These are phyloP conservation scores for Gopherus flavomarginatus DNA, from an alignment of 2,113 vertebrate species.

Conservation along the genomic window DNA sequence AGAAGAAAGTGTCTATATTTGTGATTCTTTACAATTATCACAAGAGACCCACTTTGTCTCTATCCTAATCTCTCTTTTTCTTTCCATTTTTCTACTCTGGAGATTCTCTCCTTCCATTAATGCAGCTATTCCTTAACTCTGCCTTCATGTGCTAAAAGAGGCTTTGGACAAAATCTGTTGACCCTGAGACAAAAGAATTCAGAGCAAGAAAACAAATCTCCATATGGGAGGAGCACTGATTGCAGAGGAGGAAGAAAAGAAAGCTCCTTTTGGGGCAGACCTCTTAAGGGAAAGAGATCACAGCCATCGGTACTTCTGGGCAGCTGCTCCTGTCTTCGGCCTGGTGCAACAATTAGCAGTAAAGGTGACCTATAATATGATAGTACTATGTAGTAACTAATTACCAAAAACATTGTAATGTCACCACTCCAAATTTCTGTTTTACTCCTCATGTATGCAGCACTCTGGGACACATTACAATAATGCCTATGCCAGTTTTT, in stretches of 20 bases:
- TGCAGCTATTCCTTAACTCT: background rate
- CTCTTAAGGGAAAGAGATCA: background rate
- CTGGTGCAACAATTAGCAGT: no score
- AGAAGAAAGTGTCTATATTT: background rate
- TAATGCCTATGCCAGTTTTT: no score
- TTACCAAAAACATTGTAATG: no score
- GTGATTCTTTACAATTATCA: background rate
- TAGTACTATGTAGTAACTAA: no score
- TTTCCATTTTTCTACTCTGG: background rate
- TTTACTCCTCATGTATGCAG: no score
- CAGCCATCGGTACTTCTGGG: background rate
- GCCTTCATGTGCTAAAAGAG: background rate
- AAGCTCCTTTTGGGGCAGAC: background rate
- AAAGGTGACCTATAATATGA: no score
- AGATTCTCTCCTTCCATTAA: background rate
- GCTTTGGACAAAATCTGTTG: background rate
- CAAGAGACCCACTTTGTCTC: background rate
- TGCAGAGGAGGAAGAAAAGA: background rate
- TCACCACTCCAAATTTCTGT: no score
- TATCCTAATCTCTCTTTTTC: background rate
- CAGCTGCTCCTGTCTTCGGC: background rate
- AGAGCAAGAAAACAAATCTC: background rate
- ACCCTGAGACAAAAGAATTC: background rate
- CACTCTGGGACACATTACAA: no score
- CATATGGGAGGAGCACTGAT: background rate